Percentiles rank a stretch among this genome's conserved stretches.
Evolutionary conservation across 2,888 invertebrate species (phyloP).

Genomic region (Nymphalis polychloros): DNA sequence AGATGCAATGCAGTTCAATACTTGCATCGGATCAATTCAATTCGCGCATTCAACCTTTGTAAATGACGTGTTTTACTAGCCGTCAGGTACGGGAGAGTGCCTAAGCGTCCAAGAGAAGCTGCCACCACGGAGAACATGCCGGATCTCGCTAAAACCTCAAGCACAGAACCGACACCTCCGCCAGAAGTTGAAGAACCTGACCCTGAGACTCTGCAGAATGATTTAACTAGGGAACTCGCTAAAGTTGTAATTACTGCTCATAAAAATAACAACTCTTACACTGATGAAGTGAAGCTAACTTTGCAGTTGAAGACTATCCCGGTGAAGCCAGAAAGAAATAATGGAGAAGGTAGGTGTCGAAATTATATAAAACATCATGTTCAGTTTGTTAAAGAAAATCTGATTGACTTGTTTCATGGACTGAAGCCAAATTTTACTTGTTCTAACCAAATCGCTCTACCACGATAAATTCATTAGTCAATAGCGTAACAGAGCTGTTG

Average conservation of each 20-base stretch:
- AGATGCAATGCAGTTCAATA: constrained; percentile 48
- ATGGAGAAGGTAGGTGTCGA: constrained; percentile 48
- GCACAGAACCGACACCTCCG: constrained; percentile 25
- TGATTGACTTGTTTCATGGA: too few relatives aligned
- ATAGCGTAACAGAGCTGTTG: not conserved
- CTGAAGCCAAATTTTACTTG: too few relatives aligned
- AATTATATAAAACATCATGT: not conserved
- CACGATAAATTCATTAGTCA: not conserved
- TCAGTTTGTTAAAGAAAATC: too few relatives aligned
- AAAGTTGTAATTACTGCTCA: constrained; percentile 86
- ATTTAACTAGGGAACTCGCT: constrained; percentile 59
- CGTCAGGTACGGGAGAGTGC: constrained; percentile 97
- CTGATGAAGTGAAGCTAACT: constrained; percentile 88
- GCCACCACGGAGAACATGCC: constrained; percentile 49
- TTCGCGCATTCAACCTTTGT: constrained; percentile 37
- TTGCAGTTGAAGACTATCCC: constrained; percentile 48
- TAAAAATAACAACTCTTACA: constrained; percentile 92
- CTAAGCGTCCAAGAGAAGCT: constrained; percentile 92
- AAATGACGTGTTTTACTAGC: constrained; percentile 81
- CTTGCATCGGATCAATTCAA: constrained; percentile 42
- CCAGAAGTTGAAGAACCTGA: constrained; percentile 46
- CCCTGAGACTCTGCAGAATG: constrained; percentile 37
- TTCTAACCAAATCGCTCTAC: too few relatives aligned
- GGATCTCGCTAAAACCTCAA: constrained; percentile 47
- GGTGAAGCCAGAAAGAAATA: constrained; percentile 50